Base-by-base conservation (phyloP, 37 sponge, comb jelly and placozoan genomes). In the Hexactinellida sp. region DNA sequence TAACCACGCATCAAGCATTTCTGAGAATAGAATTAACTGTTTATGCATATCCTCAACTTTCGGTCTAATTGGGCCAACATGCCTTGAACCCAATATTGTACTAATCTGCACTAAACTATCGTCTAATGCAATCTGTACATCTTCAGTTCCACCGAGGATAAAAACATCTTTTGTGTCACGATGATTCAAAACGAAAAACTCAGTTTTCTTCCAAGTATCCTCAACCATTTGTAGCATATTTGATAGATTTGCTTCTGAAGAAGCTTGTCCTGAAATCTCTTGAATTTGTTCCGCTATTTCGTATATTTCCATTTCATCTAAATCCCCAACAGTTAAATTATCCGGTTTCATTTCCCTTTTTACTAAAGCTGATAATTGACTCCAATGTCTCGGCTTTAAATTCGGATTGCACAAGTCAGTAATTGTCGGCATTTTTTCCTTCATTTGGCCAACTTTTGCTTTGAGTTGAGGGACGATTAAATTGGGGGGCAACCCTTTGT, bases 401-500 rank as follows among this genome's bases (percentile, higher is more conserved):
- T 92, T 71, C 1, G 94, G 99, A 82, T 95, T 97, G 9, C 94
- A 84, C 47, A 97, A 86, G 89, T 97, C 93, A 5, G 91, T 86
- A 23, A 95, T 92, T 35, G 93, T 93, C 0, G 99, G 95, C 37
- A 93, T 36, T 92, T 93, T 97, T 38, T 91, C 94, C 52, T 89
- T 92, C 95, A 97, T 95, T 16, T 82, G 87, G 32, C 93, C 92
- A 25, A 97, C 99, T 55, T 93, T 95, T 55, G 37, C 88, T 54
- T 97, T 97, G 47, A 97, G 86, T 36, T 84, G 84, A 36, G 99
- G 99, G 21, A 97, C 94, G 7, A 93, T 91, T 38, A 84, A 86
- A 90, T 97, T 97, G 36, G 95, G 94, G 38, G 99, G 99, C 38
- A 97, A 91, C 0, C 99, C 99, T 86, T 95, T 93, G 87, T 97